Evolutionary conservation across 2,888 invertebrate species (phyloP).

Genomic region (Xestia c-nigrum): DNA sequence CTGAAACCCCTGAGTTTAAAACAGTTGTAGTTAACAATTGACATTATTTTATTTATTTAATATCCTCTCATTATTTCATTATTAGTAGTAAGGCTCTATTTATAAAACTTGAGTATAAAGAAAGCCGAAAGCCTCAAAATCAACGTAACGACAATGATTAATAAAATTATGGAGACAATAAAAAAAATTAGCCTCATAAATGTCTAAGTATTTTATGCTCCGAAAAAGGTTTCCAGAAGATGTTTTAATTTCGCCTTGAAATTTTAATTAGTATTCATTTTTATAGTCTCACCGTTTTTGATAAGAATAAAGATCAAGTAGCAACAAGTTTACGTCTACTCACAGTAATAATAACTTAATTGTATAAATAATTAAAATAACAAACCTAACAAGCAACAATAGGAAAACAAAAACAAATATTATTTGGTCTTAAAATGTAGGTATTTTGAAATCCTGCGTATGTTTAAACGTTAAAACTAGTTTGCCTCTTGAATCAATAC

Average conservation of each 20-base stretch:
- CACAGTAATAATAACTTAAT: not conserved
- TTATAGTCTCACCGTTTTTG: slow-evolving; percentile 17
- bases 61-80: not conserved
- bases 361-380: slow-evolving; percentile 40
- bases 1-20: not conserved
- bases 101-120: slow-evolving; percentile 7
- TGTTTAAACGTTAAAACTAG: not conserved
- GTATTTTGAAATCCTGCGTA: slow-evolving; percentile 21
- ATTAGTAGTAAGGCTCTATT: slow-evolving; percentile 4
- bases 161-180: not conserved
- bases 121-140: not conserved
- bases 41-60: slow-evolving; percentile 16
- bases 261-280: not conserved
- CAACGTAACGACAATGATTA: not conserved
- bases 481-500: not conserved
- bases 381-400: slow-evolving; percentile 37
- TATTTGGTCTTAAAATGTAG: slow-evolving; percentile 49
- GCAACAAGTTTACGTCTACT: slow-evolving; percentile 2
- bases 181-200: not conserved
- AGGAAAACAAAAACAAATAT: slow-evolving; percentile 41
- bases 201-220: not conserved
- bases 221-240: not conserved
- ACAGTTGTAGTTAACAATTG: slow-evolving; percentile 10
- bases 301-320: slow-evolving; percentile 4
- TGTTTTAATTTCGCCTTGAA: not conserved